These are phyloP conservation scores for Ricordea florida DNA, from an alignment of 92 coral and sea anemone species.

Conservation along the genomic window DNA sequence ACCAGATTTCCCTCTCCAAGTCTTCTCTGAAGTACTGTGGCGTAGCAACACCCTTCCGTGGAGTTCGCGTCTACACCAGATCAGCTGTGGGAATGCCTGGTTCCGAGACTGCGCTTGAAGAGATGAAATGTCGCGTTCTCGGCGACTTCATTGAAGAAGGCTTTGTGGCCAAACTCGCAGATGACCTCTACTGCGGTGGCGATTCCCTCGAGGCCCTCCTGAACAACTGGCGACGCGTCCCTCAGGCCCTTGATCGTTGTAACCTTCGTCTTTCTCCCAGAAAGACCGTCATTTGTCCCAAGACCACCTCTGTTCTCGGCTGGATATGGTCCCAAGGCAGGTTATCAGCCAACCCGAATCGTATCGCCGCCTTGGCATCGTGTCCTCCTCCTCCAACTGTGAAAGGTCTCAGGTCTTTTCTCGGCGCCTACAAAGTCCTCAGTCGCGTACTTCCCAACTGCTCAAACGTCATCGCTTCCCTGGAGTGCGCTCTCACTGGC, in stretches of 20 bases:
- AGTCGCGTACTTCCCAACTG: slow-evolving; percentile 35
- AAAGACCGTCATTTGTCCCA: slow-evolving; percentile 56
- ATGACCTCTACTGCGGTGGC: slow-evolving; percentile 61
- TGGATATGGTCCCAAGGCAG: slow-evolving; percentile 60
- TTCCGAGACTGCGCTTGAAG: slow-evolving; percentile 50
- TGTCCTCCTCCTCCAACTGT: slow-evolving; percentile 38
- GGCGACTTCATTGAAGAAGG: slow-evolving; percentile 56
- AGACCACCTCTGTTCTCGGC: slow-evolving; percentile 54
- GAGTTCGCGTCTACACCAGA: slow-evolving; percentile 44
- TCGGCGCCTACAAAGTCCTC: slow-evolving; percentile 46
- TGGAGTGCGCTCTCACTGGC: slow-evolving; percentile 28
- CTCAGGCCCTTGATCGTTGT: slow-evolving; percentile 38
- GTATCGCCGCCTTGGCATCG: slow-evolving; percentile 36
- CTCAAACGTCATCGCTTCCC: slow-evolving; percentile 9
- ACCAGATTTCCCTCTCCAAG: slow-evolving; percentile 35
- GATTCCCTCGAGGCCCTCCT: slow-evolving; percentile 39
- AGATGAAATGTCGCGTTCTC: slow-evolving; percentile 48
- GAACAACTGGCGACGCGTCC: slow-evolving; percentile 43
- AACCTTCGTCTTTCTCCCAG: slow-evolving; percentile 48
- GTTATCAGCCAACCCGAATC: slow-evolving; percentile 53
- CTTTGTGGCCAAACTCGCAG: slow-evolving; percentile 55
- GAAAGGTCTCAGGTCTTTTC: slow-evolving; percentile 38
- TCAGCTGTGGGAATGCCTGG: slow-evolving; percentile 63
- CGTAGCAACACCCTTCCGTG: slow-evolving; percentile 55
- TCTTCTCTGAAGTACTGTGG: slow-evolving; percentile 46